Evolutionary conservation across 2,888 invertebrate species (phyloP).

Genomic region (Anodontia alba): DNA sequence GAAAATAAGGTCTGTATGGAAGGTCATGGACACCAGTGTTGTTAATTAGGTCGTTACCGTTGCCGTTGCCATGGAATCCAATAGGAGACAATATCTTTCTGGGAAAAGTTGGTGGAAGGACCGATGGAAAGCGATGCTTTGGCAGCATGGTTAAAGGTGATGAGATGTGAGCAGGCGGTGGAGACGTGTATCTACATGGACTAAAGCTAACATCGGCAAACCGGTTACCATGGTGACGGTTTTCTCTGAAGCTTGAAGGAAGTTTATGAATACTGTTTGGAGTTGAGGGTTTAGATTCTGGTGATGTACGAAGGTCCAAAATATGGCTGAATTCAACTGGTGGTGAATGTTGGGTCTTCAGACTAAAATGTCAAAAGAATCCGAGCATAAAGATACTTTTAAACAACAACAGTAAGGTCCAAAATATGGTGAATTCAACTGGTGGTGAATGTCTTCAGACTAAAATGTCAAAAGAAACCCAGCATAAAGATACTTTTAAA

Average conservation of each 20-base stretch:
- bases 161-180: background rate
- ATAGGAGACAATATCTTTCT: conserved; percentile 3
- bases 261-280: background rate
- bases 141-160: background rate
- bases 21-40: background rate
- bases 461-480: background rate
- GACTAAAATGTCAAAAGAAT: background rate
- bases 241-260: background rate
- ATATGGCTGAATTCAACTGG: background rate
- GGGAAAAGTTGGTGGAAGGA: background rate
- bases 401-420: no score
- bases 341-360: background rate
- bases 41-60: background rate
- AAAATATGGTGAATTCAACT: background rate
- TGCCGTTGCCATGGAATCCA: background rate
- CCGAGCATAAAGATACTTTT: no score
- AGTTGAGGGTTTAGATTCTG: background rate
- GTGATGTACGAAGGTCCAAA: background rate
- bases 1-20: no score
- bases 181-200: conserved; percentile 2
- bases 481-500: no score
- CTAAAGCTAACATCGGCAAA: background rate
- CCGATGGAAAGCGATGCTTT: background rate
- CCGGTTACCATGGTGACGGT: background rate
- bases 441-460: background rate